These are phyloP conservation scores for Chelidonichthys spinosus DNA, from an alignment of 2,797 vertebrate genomes.

Conservation along the genomic window DNA sequence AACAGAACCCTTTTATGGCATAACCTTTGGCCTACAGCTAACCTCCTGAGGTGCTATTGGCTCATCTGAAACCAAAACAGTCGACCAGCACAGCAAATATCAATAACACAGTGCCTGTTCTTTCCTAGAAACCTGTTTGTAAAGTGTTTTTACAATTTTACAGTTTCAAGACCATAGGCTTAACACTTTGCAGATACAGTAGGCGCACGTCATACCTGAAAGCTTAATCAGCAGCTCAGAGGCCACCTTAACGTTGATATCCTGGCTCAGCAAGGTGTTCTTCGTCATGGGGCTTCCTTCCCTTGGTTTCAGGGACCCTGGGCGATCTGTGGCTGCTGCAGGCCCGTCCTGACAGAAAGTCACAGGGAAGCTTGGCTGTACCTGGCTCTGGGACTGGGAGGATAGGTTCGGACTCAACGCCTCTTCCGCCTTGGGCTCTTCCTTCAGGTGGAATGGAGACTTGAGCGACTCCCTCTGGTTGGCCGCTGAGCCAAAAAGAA, in stretches of 20 bases:
- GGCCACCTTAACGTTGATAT: conserved; percentile 95
- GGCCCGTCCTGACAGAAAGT: conserved; percentile 86
- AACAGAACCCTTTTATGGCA: conserved; percentile 39
- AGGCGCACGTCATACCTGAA: conserved; percentile 87
- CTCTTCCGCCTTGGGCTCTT: conserved; percentile 93
- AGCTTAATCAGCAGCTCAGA: conserved; percentile 99
- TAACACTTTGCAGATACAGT: conserved; percentile 2
- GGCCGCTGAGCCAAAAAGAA: conserved; percentile 86
- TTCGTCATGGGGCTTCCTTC: conserved; percentile 86
- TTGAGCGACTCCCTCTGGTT: conserved; percentile 97
- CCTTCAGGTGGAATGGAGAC: conserved; percentile 94
- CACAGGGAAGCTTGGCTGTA: conserved; percentile 79
- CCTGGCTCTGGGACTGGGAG: conserved; percentile 78
- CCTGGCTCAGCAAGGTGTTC: conserved; percentile 89
- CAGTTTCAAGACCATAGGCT: not conserved
- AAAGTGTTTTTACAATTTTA: too few relatives aligned
- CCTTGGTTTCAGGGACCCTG: conserved; percentile 82
- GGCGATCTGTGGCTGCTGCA: conserved; percentile 72
- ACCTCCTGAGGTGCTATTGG: conserved; percentile 30
- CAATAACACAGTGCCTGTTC: conserved; percentile 1
- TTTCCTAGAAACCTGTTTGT: conserved; percentile 8
- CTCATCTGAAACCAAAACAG: conserved; percentile 42
- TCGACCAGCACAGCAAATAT: conserved; percentile 10
- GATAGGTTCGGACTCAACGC: conserved; percentile 81
- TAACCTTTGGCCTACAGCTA: conserved; percentile 40